Evolutionary conservation across 2,797 vertebrate species (phyloP), one percentile per base, ranked within the genome.

Genomic region (Scolopax bukidnonensis): DNA sequence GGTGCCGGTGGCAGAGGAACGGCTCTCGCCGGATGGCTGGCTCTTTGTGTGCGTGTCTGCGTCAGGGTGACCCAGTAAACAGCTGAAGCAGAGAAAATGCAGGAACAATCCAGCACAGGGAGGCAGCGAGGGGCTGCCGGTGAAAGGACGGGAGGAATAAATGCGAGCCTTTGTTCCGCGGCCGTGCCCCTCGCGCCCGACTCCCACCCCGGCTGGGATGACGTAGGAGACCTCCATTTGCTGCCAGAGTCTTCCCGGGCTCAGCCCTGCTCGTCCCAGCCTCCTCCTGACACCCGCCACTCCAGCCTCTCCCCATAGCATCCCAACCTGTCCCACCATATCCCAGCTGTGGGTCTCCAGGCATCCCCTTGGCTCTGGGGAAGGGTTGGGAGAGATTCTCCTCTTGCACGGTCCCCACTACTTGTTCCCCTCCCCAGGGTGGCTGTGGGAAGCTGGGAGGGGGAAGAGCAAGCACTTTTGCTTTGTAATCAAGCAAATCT

Each of bases 71-170:
- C 96, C 91, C 68, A 90, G 87, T 90, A 96, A 97, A 97, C 89
- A 96, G 96, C 96, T 97, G 97, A 96, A 79, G 96, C 91, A 87
- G 96, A 97, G 95, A 94, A 96, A 97, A 97, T 43, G 81, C 83
- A 76, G 80, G 86, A 91, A 96, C 84, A 87, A 88, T 94, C 93
- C 94, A 88, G 80, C 0, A 64, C 81, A 17, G 91, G 82, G 84
- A 93, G 69, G 73, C 93, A 68, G 92, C 40, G 45, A 87, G 92
- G 61, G 68, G 94, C 87, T 76, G 87, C 50, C 3, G 41, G 82
- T 23, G 67, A 82, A 92, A 92, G 95, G 90, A 79, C 18, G 43
- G 74, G 50, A 28, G 61, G 48, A 75, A 96, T 88, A 85, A 90
- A 80, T 36, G 89, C 51, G 3, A 32, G 53, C 23, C 94, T 92